phyloP scores from a whole-genome alignment of 2,113 vertebrate genomes.

The Cyanocitta stelleri region DNA sequence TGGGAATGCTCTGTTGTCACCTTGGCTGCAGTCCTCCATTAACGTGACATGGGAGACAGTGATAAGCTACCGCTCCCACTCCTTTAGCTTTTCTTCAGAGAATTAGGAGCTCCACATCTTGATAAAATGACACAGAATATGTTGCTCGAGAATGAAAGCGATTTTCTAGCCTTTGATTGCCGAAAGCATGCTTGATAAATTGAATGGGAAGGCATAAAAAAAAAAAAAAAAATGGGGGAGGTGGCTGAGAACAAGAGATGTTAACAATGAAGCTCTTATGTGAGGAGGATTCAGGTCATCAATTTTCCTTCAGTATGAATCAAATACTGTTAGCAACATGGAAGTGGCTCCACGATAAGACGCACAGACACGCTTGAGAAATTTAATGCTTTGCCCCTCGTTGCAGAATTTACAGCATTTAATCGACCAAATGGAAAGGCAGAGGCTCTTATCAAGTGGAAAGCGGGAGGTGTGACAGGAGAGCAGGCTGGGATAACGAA shows the following conservation, averaged over 20 bases:
- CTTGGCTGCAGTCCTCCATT: background rate
- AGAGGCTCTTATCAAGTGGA: constrained; percentile 61
- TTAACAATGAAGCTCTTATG: constrained; percentile 31
- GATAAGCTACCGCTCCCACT: background rate
- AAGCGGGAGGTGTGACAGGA: constrained; percentile 32
- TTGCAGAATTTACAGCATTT: constrained; percentile 65
- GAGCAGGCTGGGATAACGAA: constrained; percentile 56
- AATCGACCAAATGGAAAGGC: constrained; percentile 67
- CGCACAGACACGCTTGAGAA: background rate
- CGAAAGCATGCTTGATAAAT: constrained; percentile 31
- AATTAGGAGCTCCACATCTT: background rate
- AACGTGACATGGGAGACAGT: background rate
- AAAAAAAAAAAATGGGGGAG: background rate
- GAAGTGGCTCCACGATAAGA: constrained; percentile 3
- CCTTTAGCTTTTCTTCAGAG: background rate
- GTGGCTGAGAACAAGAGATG: background rate
- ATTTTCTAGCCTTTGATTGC: constrained; percentile 17
- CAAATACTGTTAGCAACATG: constrained; percentile 45
- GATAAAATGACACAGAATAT: constrained; percentile 11
- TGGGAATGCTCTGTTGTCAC: background rate
- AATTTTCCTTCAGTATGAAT: constrained; percentile 57
- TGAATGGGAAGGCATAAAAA: background rate
- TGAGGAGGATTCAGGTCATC: constrained; percentile 50
- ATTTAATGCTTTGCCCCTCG: constrained; percentile 21
- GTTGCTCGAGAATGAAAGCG: background rate